Evolutionary conservation across 1,140 invertebrate species (phyloP).

Genomic region (Cherax destructor): DNA sequence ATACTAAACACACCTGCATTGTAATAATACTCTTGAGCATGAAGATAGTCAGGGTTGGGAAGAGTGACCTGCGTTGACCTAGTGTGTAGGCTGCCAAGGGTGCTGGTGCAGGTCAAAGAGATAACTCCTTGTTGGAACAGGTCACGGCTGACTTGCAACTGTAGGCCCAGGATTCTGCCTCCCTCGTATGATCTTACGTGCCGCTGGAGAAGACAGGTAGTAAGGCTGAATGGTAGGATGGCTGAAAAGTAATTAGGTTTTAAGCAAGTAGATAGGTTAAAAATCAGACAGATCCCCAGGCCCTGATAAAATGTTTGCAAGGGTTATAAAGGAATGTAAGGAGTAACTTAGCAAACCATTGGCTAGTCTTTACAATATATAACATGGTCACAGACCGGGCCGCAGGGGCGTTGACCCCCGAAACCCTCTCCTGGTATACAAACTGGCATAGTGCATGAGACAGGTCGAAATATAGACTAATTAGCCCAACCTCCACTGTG

Average conservation of each 20-base stretch:
- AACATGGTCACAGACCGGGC: too few species aligned
- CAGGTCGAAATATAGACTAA: not conserved
- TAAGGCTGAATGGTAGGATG: not conserved
- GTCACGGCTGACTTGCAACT: not conserved
- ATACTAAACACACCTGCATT: conserved; percentile 10
- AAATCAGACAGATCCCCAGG: too few species aligned
- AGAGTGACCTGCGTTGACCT: not conserved
- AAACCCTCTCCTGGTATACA: too few species aligned
- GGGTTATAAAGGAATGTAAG: too few species aligned
- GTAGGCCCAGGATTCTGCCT: not conserved
- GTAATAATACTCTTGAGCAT: too few species aligned
- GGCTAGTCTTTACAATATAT: too few species aligned
- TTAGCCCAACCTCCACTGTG: not conserved
- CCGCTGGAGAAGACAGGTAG: not conserved
- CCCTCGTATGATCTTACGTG: not conserved
- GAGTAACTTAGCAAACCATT: too few species aligned
- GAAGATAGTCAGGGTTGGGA: not conserved
- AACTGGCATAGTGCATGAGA: not conserved
- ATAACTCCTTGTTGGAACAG: conserved; percentile 6
- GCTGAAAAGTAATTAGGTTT: not conserved
- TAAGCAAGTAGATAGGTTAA: not conserved
- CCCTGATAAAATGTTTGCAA: too few species aligned
- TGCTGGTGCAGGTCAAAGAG: not conserved
- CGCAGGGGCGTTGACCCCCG: too few species aligned
- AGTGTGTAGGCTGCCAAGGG: not conserved